phyloP scores from a whole-genome alignment of 2,888 invertebrate species.

The Choreutis nemorana region DNA sequence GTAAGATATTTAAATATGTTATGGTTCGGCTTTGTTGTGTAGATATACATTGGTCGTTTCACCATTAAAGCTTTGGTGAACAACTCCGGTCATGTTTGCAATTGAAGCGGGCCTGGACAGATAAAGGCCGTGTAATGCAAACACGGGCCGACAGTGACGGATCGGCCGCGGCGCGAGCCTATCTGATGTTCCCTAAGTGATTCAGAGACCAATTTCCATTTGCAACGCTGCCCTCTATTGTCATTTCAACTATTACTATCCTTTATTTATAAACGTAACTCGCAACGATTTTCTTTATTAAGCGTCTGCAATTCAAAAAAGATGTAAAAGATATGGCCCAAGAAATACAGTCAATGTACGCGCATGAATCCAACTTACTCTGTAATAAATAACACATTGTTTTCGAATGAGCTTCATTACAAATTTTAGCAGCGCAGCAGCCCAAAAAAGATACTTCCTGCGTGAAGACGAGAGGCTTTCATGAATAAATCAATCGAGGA shows the following conservation, averaged over 20 bases:
- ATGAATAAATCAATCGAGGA: conserved; percentile 62
- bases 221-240: conserved; percentile 52
- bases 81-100: conserved; percentile 56
- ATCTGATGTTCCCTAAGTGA: conserved; percentile 64
- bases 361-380: conserved; percentile 17
- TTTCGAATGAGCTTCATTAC: conserved; percentile 59
- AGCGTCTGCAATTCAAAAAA: no score
- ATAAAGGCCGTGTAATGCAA: conserved; percentile 63
- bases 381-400: conserved; percentile 58
- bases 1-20: conserved; percentile 31
- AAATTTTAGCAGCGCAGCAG: conserved; percentile 47
- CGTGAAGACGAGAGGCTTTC: conserved; percentile 51
- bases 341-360: background rate
- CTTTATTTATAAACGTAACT: conserved; percentile 37
- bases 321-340: no score
- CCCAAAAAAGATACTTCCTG: conserved; percentile 61
- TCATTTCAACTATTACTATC: conserved; percentile 42
- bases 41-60: no score
- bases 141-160: conserved; percentile 60
- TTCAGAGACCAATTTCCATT: conserved; percentile 59
- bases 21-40: conserved; percentile 26
- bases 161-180: conserved; percentile 56
- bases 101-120: conserved; percentile 49
- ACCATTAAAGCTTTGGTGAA: conserved; percentile 57
- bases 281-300: no score